Percentiles rank a stretch among this genome's conserved stretches.
Conservation (phyloP, 2,888 invertebrate species). For the Mamestra brassicae region DNA sequence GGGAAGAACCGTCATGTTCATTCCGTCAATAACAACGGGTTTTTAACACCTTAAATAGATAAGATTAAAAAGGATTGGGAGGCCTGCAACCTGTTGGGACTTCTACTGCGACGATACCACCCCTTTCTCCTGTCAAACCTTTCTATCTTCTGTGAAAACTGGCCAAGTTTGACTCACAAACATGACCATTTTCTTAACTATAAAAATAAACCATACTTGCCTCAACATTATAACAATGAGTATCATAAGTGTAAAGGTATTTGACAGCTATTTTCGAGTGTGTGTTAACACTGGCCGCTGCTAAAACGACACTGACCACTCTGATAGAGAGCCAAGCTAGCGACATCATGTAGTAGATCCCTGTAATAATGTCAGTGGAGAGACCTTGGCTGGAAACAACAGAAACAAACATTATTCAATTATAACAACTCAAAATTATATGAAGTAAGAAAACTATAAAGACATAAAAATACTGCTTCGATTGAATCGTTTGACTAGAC, state of each 20-base stretch:
- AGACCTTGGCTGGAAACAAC: constrained; percentile 71
- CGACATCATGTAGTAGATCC: constrained; percentile 91
- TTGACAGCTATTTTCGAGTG: constrained; percentile 88
- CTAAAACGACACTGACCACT: constrained; percentile 90
- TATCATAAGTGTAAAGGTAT: constrained; percentile 85
- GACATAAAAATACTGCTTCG: not conserved
- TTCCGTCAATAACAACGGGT: no score
- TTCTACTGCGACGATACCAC: not conserved
- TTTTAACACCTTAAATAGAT: no score
- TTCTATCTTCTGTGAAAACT: no score
- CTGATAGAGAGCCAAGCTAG: constrained; percentile 91
- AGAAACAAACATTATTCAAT: not conserved
- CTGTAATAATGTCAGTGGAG: constrained; percentile 78
- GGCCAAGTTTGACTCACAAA: not conserved
- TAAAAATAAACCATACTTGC: constrained; percentile 71
- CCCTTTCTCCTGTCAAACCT: no score
- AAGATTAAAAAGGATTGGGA: no score
- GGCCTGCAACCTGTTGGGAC: no score
- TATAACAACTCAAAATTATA: not conserved
- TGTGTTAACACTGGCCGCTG: constrained; percentile 90
- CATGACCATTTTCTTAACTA: not conserved
- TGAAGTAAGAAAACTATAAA: constrained; percentile 68
- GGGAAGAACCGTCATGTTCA: no score
- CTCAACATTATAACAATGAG: constrained; percentile 90
- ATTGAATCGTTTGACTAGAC: no score